A percentile compares a stretch with the other conserved stretches of the same genome.
phyloP scores from a whole-genome alignment of 2,113 vertebrate genomes.

The Colaptes auratus region DNA sequence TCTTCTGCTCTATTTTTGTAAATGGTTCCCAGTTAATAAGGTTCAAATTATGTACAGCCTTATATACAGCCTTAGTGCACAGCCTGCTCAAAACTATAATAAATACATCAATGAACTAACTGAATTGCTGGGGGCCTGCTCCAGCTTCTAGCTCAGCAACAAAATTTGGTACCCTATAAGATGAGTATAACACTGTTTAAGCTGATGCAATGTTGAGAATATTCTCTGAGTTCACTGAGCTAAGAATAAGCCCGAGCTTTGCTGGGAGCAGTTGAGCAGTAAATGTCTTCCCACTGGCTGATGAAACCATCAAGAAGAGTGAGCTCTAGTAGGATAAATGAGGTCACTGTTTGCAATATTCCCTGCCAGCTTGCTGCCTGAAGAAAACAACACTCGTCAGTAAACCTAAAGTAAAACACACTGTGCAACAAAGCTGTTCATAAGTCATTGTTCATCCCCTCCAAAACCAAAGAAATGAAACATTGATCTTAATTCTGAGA shows the following conservation, averaged over 20 bases:
- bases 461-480: not conserved
- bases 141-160: not conserved
- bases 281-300: conserved; percentile 32
- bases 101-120: not conserved
- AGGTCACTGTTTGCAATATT: conserved; percentile 48
- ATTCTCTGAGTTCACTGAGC: not conserved
- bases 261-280: conserved; percentile 32
- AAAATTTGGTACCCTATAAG: not conserved
- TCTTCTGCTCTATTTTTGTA: not conserved
- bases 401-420: conserved; percentile 32
- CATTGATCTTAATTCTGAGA: not conserved
- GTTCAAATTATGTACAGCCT: not conserved
- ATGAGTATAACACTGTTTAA: not conserved
- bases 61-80: not conserved
- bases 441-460: not conserved
- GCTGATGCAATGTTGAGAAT: not conserved
- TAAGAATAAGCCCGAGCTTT: not conserved
- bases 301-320: conserved; percentile 47
- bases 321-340: conserved; percentile 17
- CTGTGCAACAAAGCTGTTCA: not conserved
- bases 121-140: not conserved
- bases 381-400: conserved; percentile 44
- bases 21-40: not conserved
- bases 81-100: not conserved
- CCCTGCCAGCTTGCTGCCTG: conserved; percentile 32